Base-by-base conservation (phyloP, 1,140 invertebrate genomes). In the Dendrolimus kikuchii region DNA sequence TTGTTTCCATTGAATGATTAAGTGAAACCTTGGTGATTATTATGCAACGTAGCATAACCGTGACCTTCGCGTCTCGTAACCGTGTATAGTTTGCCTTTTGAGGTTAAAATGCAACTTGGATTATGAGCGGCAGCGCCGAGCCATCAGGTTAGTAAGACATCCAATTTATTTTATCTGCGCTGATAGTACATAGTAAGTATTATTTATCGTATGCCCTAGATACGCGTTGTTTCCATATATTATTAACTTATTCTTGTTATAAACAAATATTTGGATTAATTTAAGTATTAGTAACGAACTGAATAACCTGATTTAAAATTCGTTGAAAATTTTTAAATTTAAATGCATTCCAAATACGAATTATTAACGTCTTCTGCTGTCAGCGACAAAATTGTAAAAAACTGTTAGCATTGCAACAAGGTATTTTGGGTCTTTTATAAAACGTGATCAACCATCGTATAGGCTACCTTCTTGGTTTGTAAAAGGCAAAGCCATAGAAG, bases 71-170 rank as follows among this genome's bases (percentile, higher is more conserved):
- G 62, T 71, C 50, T 74, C 66, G 70, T 81, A 68, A 75, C 74
- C 71, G 78, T 83, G 79, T 69, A 70, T 66, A 59, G 65, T 68
- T 72, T 83, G 81, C 68, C 76, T 74, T 81, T 86, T 83, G 80
- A 86, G 82, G 82, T 86, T 86, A 86, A 83, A 77, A 82, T 86
- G 82, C 78, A 86, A 66, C 77, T 82, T 82, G 77, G 82, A 83
- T 83, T 81, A 74, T 86, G 69, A 83, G 66, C 67, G 71, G 77
- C 72, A 69, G 82, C 80, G 78, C 80, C 78, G 77, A 79, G 76
- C 74, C 75, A 77, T 77, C 76, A 83, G 80, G 82, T 85, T 75
- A 74, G 80, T 83, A 64, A 74, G 67, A 68, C 64, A 55, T 66
- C 60, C 68, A 70, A 55, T 59, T 23, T 70, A 69, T 58, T 74